Conservation (phyloP, 2,888 invertebrate species). For the Suillia variegata region DNA sequence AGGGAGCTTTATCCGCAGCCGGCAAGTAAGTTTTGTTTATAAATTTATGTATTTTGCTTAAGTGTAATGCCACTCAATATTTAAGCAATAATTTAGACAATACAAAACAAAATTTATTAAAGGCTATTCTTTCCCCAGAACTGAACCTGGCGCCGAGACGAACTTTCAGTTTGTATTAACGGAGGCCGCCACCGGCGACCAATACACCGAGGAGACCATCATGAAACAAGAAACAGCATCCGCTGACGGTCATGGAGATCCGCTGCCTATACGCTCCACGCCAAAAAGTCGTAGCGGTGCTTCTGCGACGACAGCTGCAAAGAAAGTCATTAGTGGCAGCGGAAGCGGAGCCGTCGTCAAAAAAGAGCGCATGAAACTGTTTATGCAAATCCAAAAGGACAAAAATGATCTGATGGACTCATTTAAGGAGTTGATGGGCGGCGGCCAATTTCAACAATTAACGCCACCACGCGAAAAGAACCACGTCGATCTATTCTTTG, state of each 20-base stretch:
- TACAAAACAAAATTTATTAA: too few relatives aligned
- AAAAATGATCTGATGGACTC: slow-evolving; percentile 56
- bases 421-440: slow-evolving; percentile 54
- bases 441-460: slow-evolving; percentile 22
- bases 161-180: slow-evolving; percentile 33
- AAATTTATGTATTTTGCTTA: background rate
- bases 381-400: slow-evolving; percentile 51
- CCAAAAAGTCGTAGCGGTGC: background rate
- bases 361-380: slow-evolving; percentile 43
- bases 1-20: background rate
- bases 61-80: background rate
- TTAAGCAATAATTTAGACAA: too few relatives aligned
- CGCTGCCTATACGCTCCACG: background rate
- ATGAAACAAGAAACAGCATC: slow-evolving; percentile 31
- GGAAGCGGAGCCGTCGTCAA: slow-evolving; percentile 21
- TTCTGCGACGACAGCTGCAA: too few relatives aligned
- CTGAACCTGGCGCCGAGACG: slow-evolving; percentile 22
- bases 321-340: slow-evolving; percentile 11
- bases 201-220: slow-evolving; percentile 29
- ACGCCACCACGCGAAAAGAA: slow-evolving; percentile 43
- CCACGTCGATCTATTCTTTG: slow-evolving; percentile 46
- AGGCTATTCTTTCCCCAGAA: too few relatives aligned
- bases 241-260: slow-evolving; percentile 22
- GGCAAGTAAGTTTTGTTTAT: slow-evolving; percentile 14
- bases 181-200: slow-evolving; percentile 31